Base-by-base conservation (phyloP, 2,888 invertebrate genomes). In the Rhamnusium bicolor region DNA sequence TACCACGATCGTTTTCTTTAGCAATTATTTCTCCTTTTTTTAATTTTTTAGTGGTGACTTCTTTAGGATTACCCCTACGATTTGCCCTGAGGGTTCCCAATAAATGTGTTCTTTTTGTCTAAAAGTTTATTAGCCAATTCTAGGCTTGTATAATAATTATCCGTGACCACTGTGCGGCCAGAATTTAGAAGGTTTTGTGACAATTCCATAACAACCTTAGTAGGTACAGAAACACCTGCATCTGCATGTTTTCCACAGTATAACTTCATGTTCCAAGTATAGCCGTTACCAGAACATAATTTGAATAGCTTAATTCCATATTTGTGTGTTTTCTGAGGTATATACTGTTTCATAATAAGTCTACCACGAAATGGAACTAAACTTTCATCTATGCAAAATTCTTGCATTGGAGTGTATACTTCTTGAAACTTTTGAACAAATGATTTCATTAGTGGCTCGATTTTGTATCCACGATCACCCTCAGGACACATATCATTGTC, bases 1-100 rank as follows among this genome's bases (percentile, higher is more conserved):
- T 49, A 47, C 78, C 81, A 46, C 66, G 51, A 27, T 71, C 68
- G 65, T 68, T 74, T 73, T 74, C 24, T 6, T 24, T 24, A 24
- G 2, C 24, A 24, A 24, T 4, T 4, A 24, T 24, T 24, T 6
- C 2, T 24, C 24, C 6, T 6, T 24, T 24, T 6, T 6, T 24
- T 24, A 6, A 6, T 24, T 24, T 2, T 24, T 24, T 49, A 0
- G n/a, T 14, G 14, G 7, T 14, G 2, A 49, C 49, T 4, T 49
- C 49, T 49, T 46, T 46, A 2, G 32, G 66, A 14, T 66, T 54
- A 16, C 53, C n/a, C 14, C 29, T 49, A 16, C 66, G 12, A n/a
- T 53, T 66, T 5, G 66, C n/a, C 16, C 32, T 27, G 8, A 66
- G 18, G 1, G 54, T 66, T 54, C 54, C 66, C 4, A 66, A 18